Evolutionary conservation across 2,797 vertebrate species (phyloP), one percentile per base, ranked within the genome.

Genomic region (Calcarius lapponicus): DNA sequence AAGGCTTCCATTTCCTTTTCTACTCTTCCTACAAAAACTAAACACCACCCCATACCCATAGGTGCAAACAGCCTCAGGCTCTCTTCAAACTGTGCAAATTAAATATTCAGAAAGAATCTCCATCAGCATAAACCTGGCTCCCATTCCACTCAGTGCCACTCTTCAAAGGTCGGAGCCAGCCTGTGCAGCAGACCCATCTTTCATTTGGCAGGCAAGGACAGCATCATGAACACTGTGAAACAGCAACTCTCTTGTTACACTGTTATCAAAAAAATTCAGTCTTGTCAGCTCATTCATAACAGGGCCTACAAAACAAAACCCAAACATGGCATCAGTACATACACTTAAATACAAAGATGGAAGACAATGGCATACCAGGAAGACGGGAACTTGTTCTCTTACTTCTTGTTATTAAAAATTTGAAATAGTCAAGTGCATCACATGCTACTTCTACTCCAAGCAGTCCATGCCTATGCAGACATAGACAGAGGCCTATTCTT

Each of bases 161-260:
- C 72, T 43, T 93, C 76, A 93, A n/a, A 72, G 78, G 47, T 62
- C 9, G 7, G 16, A 51, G 48, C 67, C 65, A 29, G 38, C 16
- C 69, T 76, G 91, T 34, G 64, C 75, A 56, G 69, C 92, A 58
- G 82, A 70, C 8, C 10, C 3, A 22, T 54, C 79, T 81, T 50
- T 97, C 88, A 22, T 50, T 85, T 95, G 98, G 96, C 99, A 98
- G 94, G 98, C 97, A 56, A 99, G 97, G 40, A 98, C 98, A 3
- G 99, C 99, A 3, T 99, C 99, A 0, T 99, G 99, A 80, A 99
- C 82, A 10, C 98, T 99, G 61, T 98, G 98, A 87, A 99, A 99
- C 67, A 99, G 66, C 85, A 98, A 96, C 81, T 98, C 97, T 78
- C 95, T 96, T 17, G 97, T 98, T 88, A 98, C 66, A 4, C 94